phyloP scores from a whole-genome alignment of 2,888 invertebrate species.

The Fragum fragum region DNA sequence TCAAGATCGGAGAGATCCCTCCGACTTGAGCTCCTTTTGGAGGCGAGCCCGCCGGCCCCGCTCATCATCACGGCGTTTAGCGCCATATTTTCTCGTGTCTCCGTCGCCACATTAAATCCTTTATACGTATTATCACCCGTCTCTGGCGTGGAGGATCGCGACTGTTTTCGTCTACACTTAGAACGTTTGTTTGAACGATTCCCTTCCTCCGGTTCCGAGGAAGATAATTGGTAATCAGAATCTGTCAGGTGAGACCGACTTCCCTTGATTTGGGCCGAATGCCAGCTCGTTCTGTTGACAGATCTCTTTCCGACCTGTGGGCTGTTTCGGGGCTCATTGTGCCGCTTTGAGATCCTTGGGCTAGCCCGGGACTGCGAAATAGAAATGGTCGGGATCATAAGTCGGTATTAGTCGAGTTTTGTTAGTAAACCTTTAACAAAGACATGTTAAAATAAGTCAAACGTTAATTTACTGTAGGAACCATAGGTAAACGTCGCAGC shows the following conservation, averaged over 20 bases:
- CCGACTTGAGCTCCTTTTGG: slow-evolving; percentile 43
- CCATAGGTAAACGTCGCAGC: not conserved
- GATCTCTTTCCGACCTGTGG: slow-evolving; percentile 29
- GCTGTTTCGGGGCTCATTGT: slow-evolving; percentile 37
- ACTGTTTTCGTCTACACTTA: not conserved
- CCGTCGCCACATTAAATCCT: slow-evolving; percentile 17
- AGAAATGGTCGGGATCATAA: slow-evolving; percentile 65
- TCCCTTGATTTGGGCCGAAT: not conserved
- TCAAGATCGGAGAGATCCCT: slow-evolving; percentile 49
- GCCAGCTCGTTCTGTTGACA: slow-evolving; percentile 24
- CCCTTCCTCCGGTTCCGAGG: slow-evolving; percentile 34
- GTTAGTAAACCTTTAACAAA: not conserved
- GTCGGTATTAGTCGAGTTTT: not conserved
- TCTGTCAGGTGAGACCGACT: slow-evolving; percentile 33
- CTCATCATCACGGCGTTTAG: slow-evolving; percentile 69
- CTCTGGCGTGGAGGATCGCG: not conserved
- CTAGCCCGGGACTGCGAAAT: slow-evolving; percentile 64
- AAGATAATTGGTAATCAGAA: slow-evolving; percentile 41
- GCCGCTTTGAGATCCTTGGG: slow-evolving; percentile 27
- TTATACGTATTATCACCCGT: slow-evolving; percentile 8
- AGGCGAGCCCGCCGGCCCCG: slow-evolving; percentile 45
- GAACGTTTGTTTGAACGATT: slow-evolving; percentile 2
- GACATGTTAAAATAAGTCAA: not conserved
- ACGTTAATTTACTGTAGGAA: not conserved
- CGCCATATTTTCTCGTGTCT: slow-evolving; percentile 65